Base-by-base conservation (phyloP, 2,888 invertebrate genomes). In the Plagodis dolabraria region DNA sequence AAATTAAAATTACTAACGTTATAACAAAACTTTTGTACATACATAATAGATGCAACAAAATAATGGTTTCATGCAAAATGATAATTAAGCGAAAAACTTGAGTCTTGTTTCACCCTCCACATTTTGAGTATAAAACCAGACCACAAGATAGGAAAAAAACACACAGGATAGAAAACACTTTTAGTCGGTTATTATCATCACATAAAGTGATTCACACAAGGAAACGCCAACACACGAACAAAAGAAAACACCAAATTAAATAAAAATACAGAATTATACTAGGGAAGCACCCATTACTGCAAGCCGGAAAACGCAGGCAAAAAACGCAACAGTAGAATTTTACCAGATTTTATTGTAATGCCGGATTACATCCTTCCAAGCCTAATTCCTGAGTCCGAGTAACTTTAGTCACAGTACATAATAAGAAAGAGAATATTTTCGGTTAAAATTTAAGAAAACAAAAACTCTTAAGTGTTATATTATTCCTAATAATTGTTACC, bases 401-500 rank as follows among this genome's bases (percentile, higher is more conserved):
- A 68, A 68, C 71, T 65, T 35, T 64, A 49, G 57, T 47, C 71
- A 59, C 70, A 56, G 2, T 6, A 22, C 22, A 22, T 22, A 22
- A 22, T 22, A 22, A 22, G 22, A 22, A 22, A 22, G 22, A 22
- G 22, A 22, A 22, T 22, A 22, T 22, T 22, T 22, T 22, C 1
- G 22, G 22, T 22, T 22, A 22, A 22, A 22, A 22, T 22, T 22
- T 22, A 22, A 22, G 10, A 40, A 40, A 40, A 40, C 8, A 36
- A 36, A 36, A 36, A 36, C 36, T 7, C 8, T 7, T 7, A 36
- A 34, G 43, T 40, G 12, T 45, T 9, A 4, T 38, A 42, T 6
- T 40, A 63, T 68, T 64, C 8, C 47, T 67, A 70, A 40, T 53
- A 11, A 59, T 70, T 68, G 57, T 72, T 72, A 74, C 72, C 78